These are phyloP conservation scores for Luidia sarsii DNA, from an alignment of 53 echinoderm and acorn worm genomes.

Conservation along the genomic window DNA sequence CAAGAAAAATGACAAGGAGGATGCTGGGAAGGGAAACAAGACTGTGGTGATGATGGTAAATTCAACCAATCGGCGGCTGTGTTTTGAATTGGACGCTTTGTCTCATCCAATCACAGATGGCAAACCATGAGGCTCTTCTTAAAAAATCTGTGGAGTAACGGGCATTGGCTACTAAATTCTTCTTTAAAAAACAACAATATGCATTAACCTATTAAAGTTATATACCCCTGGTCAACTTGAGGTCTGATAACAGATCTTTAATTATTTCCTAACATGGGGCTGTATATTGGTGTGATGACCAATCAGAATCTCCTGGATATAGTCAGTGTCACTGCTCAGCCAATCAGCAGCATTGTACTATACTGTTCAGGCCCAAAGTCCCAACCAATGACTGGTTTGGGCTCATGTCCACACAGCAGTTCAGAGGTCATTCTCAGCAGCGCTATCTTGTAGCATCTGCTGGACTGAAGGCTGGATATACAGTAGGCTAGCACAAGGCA, in stretches of 20 bases:
- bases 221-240: too few species aligned
- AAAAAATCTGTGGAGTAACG: constrained; percentile 17
- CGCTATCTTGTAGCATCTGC: too few species aligned
- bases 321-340: neutral
- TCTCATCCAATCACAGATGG: constrained; percentile 9
- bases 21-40: constrained; percentile 41
- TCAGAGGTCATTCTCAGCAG: too few species aligned
- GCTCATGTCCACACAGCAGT: too few species aligned
- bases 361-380: neutral
- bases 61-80: constrained; percentile 38
- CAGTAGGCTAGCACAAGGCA: too few species aligned
- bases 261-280: neutral
- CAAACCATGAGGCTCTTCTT: constrained; percentile 4
- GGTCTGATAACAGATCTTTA: too few species aligned
- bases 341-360: constrained; percentile 13
- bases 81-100: neutral
- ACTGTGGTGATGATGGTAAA: constrained; percentile 51
- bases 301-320: neutral
- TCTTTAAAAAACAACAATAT: too few species aligned
- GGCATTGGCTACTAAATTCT: neutral
- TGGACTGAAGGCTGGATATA: too few species aligned
- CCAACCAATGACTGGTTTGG: too few species aligned
- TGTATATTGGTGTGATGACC: neutral
- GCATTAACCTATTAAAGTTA: too few species aligned
- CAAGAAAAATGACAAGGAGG: constrained; percentile 54